Evolutionary conservation across 2,797 vertebrate genomes (phyloP).

Genomic region (Phalanger gymnotis): DNA sequence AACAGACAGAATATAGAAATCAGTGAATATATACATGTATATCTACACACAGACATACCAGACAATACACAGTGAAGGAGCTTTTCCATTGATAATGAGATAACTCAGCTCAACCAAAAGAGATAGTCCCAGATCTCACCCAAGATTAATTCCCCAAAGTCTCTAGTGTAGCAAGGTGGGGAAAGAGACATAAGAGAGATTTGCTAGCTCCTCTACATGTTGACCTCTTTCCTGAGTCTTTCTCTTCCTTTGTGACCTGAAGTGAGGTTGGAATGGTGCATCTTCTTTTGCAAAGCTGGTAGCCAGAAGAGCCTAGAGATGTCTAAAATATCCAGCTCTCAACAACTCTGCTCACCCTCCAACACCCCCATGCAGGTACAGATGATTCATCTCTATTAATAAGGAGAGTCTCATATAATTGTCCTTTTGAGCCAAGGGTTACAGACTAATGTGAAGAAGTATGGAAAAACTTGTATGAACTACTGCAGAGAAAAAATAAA

Average conservation of each 20-base stretch:
- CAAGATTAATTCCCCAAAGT: not conserved
- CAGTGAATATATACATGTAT: not conserved
- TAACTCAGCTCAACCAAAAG: not conserved
- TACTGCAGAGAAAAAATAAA: not conserved
- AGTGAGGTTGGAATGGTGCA: not conserved
- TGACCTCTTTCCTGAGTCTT: not conserved
- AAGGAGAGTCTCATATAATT: not conserved
- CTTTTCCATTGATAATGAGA: not conserved
- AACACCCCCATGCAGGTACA: not conserved
- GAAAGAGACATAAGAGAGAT: not conserved
- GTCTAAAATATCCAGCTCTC: not conserved
- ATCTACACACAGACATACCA: not conserved
- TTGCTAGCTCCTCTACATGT: not conserved
- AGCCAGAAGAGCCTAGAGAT: not conserved
- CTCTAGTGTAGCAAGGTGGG: not conserved
- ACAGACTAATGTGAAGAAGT: not conserved
- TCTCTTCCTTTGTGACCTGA: not conserved
- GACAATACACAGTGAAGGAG: not conserved
- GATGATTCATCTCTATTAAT: not conserved
- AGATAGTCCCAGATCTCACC: not conserved
- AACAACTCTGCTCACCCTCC: not conserved
- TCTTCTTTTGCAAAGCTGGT: not conserved
- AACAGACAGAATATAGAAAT: not conserved
- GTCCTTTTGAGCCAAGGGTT: not conserved
- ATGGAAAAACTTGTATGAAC: not conserved